Evolutionary conservation across 2,888 invertebrate genomes (phyloP), one percentile per base, ranked within the genome.

Genomic region (Phyto melanocephala): DNA sequence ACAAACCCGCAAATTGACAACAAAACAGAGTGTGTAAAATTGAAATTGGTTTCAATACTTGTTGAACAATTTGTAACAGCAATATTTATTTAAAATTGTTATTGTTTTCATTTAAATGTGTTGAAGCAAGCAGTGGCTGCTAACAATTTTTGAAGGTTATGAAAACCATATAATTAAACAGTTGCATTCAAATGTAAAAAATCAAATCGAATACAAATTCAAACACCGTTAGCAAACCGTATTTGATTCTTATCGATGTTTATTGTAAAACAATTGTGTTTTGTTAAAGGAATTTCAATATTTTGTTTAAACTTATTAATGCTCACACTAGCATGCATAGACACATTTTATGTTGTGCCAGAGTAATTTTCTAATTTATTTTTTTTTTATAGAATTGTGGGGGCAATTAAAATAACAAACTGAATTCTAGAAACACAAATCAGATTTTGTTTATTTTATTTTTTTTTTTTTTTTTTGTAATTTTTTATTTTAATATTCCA

Each of bases 351-450:
- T 28, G 40, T 24, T 40, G 40, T 42, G 20, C 28, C 28, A 5
- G 40, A 72, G n/a, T 28, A 17, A 50, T 52, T 33, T 56, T 65
- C 40, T 65, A 33, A 65, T 42, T 42, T 67, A 47, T 58, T 47
- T 67, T n/a, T 54, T 74, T 17, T 50, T 28, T 28, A 28, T 6
- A 33, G 63, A 70, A 62, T 71, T 63, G 65, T 52, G 37, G n/a
- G 58, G 6, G 42, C 78, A 78, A 81, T 81, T 81, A 81, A 77
- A 28, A 6, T 6, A 28, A 28, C 28, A 74, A 15, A 11, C n/a
- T 67, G 52, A 67, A 81, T 75, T 75, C 47, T 63, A 79, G 45
- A 58, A 10, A 70, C 65, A 70, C 79, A 74, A 82, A 65, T 82
- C 81, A 82, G 65, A 54, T 42, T 52, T 63, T 60, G 28, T 60